These are phyloP conservation scores for Bicyclus anynana DNA, from an alignment of 1,140 invertebrate genomes.

Conservation along the genomic window DNA sequence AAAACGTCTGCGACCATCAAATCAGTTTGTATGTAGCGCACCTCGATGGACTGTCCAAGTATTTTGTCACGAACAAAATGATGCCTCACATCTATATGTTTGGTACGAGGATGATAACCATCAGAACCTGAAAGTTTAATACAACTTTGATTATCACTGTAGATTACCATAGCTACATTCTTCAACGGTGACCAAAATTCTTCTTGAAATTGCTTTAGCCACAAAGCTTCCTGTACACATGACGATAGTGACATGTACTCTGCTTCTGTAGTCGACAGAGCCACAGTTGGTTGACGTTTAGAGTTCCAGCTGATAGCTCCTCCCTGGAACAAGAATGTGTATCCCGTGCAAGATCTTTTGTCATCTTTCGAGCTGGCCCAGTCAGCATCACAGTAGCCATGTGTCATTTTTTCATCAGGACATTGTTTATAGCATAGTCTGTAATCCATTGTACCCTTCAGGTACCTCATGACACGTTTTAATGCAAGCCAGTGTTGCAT, in stretches of 20 bases:
- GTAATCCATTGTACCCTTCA: conserved; percentile 34
- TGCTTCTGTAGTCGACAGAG: conserved; percentile 35
- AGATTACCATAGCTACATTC: conserved; percentile 22
- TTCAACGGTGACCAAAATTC: conserved; percentile 21
- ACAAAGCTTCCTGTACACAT: conserved; percentile 29
- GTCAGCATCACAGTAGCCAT: conserved; percentile 58
- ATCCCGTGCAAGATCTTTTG: conserved; percentile 34
- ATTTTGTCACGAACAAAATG: conserved; percentile 32
- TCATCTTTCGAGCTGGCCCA: conserved; percentile 40
- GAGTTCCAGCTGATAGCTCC: conserved; percentile 34
- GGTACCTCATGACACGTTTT: conserved; percentile 31
- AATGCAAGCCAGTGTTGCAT: conserved; percentile 22
- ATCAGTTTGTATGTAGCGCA: conserved; percentile 22
- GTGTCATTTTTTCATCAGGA: conserved; percentile 22
- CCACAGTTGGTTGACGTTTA: conserved; percentile 33
- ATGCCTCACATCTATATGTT: no score
- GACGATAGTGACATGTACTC: conserved; percentile 32
- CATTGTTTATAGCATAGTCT: conserved; percentile 41
- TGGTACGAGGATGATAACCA: conserved; percentile 28
- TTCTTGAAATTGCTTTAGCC: conserved; percentile 32
- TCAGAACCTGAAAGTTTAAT: conserved; percentile 35
- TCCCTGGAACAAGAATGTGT: conserved; percentile 33
- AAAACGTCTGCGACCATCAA: conserved; percentile 32
- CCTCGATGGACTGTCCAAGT: conserved; percentile 24
- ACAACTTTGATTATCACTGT: conserved; percentile 37